Conservation (phyloP, 1,140 invertebrate genomes). For the Penaeus chinensis region DNA sequence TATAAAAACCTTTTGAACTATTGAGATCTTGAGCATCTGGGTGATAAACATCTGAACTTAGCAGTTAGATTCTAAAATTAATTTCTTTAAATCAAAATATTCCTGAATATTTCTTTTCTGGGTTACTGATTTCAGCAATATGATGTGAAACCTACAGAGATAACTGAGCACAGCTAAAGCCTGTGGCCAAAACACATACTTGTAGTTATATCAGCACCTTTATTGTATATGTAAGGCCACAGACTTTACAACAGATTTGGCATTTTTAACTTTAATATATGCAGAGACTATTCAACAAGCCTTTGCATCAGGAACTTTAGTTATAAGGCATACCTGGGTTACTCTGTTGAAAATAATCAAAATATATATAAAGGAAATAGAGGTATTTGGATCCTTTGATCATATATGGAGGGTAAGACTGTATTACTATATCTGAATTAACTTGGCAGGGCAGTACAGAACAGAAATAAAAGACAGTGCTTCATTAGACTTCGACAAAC, state of each 20-base stretch:
- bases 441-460: constrained; percentile 28
- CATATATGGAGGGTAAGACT: constrained; percentile 3
- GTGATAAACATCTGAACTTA: no score
- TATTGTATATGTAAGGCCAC: no score
- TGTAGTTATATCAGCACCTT: constrained; percentile 34
- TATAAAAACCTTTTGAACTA: no score
- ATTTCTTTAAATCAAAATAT: no score
- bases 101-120: no score
- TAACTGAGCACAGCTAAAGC: no score
- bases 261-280: not conserved
- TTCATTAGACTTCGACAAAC: constrained; percentile 1
- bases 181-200: not conserved
- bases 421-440: constrained; percentile 6
- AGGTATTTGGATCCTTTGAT: not conserved
- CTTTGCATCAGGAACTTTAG: constrained; percentile 40
- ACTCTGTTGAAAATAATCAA: no score
- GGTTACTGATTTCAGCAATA: no score
- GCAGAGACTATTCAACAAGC: not conserved
- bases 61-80: no score
- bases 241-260: not conserved
- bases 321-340: constrained; percentile 37
- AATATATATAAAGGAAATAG: no score
- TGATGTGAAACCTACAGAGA: no score
- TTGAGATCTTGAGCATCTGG: no score
- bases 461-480: constrained; percentile 13